Evolutionary conservation across 2,113 vertebrate genomes (phyloP).

Genomic region (Campylomormyrus tamandua): DNA sequence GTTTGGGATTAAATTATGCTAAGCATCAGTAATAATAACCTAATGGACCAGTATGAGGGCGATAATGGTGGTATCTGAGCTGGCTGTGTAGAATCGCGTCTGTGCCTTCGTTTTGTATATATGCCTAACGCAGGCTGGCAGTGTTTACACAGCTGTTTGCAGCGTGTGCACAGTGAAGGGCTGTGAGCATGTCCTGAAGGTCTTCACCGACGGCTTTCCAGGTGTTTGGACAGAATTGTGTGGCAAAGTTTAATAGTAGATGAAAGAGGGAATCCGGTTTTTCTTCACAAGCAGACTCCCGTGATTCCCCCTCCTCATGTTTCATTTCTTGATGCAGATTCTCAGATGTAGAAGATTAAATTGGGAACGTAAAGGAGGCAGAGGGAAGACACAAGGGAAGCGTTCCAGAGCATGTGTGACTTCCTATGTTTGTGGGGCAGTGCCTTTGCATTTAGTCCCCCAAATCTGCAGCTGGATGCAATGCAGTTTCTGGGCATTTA

Average conservation of each 20-base stretch:
- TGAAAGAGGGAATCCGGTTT: constrained; percentile 23
- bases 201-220: constrained; percentile 6
- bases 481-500: not conserved
- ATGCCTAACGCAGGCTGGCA: not conserved
- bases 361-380: not conserved
- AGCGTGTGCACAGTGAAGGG: constrained; percentile 16
- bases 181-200: constrained; percentile 14
- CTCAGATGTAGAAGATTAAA: constrained; percentile 13
- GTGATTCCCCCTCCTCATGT: not conserved
- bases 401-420: not conserved
- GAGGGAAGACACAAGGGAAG: not conserved
- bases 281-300: constrained; percentile 2
- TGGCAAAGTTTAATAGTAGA: constrained; percentile 25
- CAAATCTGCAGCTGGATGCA: not conserved
- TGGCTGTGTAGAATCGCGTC: not conserved
- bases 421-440: too few relatives aligned
- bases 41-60: not conserved
- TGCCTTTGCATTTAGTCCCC: not conserved
- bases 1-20: constrained; percentile 1
- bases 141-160: constrained; percentile 29
- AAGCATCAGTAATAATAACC: not conserved
- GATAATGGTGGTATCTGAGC: not conserved
- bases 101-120: not conserved
- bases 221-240: constrained; percentile 28
- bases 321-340: not conserved